These are phyloP conservation scores for Rhinatrema bivittatum DNA, from an alignment of 2,797 vertebrate genomes.

Conservation along the genomic window DNA sequence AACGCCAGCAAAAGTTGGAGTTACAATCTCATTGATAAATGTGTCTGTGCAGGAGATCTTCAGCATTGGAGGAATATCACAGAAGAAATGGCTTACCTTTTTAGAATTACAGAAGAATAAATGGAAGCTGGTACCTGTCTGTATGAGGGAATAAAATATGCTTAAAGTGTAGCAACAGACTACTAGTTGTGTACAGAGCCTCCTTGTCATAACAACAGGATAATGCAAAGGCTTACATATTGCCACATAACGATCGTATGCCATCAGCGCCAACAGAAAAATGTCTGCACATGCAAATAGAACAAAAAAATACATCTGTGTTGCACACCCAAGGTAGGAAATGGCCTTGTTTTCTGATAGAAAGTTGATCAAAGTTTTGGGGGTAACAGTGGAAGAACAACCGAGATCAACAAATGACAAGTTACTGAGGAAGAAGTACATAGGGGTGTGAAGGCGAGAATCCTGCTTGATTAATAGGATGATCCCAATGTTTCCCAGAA, in stretches of 20 bases:
- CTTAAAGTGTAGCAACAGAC: neutral
- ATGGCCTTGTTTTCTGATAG: constrained; percentile 8
- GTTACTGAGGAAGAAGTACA: constrained; percentile 21
- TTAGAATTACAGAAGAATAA: constrained; percentile 9
- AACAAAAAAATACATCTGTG: constrained; percentile 24
- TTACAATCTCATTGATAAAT: constrained; percentile 15
- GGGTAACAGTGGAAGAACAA: constrained; percentile 12
- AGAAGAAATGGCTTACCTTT: constrained; percentile 19
- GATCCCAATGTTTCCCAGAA: constrained; percentile 16
- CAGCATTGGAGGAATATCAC: constrained; percentile 25
- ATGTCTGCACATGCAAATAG: constrained; percentile 16
- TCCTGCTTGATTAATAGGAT: constrained; percentile 6
- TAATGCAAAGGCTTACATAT: too few relatives aligned
- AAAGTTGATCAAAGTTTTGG: constrained; percentile 17
- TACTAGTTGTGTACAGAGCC: neutral
- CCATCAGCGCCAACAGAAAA: constrained; percentile 24
- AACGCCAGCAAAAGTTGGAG: constrained; percentile 10
- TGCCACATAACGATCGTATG: too few relatives aligned
- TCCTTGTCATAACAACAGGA: too few relatives aligned
- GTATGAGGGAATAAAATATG: neutral
- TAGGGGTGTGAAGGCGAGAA: constrained; percentile 2
- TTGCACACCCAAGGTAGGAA: constrained; percentile 16
- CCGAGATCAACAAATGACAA: constrained; percentile 19
- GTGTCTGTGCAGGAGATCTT: constrained; percentile 20
- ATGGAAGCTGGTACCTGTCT: neutral